A percentile compares a stretch with the other conserved stretches of the same genome.
phyloP scores from a whole-genome alignment of 2,797 vertebrate genomes.

The Oophaga sylvatica region DNA sequence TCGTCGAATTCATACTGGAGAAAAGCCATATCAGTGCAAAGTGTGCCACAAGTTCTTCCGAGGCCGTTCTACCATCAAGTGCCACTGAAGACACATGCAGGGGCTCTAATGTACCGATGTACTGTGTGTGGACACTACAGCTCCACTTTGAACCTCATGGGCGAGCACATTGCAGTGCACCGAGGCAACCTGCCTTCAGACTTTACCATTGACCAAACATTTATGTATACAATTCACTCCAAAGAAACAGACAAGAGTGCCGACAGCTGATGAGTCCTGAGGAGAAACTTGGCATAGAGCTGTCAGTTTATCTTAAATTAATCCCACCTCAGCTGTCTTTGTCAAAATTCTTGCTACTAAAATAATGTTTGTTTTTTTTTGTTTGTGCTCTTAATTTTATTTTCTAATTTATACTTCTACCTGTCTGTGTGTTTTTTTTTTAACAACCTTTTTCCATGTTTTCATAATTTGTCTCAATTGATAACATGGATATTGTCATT shows the following conservation, averaged over 20 bases:
- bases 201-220: constrained; percentile 98
- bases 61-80: constrained; percentile 97
- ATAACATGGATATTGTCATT: background rate
- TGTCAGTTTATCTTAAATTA: constrained; percentile 4
- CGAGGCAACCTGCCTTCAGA: constrained; percentile 91
- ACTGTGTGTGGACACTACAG: constrained; percentile 93
- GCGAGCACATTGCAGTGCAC: constrained; percentile 93
- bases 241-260: constrained; percentile 86
- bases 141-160: constrained; percentile 96
- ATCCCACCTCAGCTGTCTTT: constrained; percentile 51
- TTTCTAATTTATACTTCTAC: constrained; percentile 3
- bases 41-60: constrained; percentile 97
- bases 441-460: constrained; percentile 7
- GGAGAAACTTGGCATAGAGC: constrained; percentile 23
- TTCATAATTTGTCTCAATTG: background rate
- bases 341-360: constrained; percentile 24
- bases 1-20: constrained; percentile 93
- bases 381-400: constrained; percentile 12
- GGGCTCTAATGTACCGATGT: constrained; percentile 97
- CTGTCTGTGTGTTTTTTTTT: background rate
- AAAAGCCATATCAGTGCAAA: constrained; percentile 98
- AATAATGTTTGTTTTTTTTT: constrained; percentile 7
- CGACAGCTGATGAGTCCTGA: constrained; percentile 80
- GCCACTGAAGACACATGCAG: constrained; percentile 97
- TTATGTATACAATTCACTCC: constrained; percentile 98